Base-by-base conservation (phyloP, 1,140 invertebrate genomes). In the Plectrocnemia conspersa region DNA sequence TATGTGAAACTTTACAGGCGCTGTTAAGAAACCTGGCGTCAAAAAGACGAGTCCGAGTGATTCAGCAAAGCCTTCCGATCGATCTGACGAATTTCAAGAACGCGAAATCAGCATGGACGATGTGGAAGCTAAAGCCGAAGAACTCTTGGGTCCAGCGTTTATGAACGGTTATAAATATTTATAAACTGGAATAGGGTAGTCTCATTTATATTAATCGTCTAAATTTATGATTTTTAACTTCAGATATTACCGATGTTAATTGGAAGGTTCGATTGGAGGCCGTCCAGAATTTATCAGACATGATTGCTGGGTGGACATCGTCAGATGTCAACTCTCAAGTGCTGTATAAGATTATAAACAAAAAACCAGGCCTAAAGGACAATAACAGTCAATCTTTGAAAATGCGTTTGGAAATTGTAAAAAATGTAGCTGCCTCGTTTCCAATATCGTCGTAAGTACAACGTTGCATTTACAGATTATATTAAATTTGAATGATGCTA, bases 301-400 rank as follows among this genome's bases (percentile, higher is more conserved):
- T 82, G 42, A 66, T 91, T 1, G 80, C 79, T 63, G 72, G 74
- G 16, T 76, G 85, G 60, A 81, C 84, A 46, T 65, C 77, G 21
- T 74, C 77, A 36, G 82, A 85, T 38, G 78, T 87, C 3, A 79
- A 82, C 1, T 79, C 83, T 1, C 92, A 95, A 73, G 79, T 87
- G 3, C 67, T 93, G 32, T 77, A 92, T 6, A 79, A 84, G 46
- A 80, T 79, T 3, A 64, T 96, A 9, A 82, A 81, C 49, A 91
- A 86, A 62, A 95, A 93, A 68, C 91, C 93, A 0, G 93, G 93
- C 3, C 78, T 95, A 0, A 94, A 92, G 65, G 93, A 96, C 63
- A 94, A 85, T 45, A 95, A 96, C 72, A 91, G 94, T 56, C 91
- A 95, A 79, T 90, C 93, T 9, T 70, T 93, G n/a, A 93, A 93